A percentile compares a stretch with the other conserved stretches of the same genome.
phyloP scores from a whole-genome alignment of 1,140 invertebrate genomes.

The Coenobita brevimanus region DNA sequence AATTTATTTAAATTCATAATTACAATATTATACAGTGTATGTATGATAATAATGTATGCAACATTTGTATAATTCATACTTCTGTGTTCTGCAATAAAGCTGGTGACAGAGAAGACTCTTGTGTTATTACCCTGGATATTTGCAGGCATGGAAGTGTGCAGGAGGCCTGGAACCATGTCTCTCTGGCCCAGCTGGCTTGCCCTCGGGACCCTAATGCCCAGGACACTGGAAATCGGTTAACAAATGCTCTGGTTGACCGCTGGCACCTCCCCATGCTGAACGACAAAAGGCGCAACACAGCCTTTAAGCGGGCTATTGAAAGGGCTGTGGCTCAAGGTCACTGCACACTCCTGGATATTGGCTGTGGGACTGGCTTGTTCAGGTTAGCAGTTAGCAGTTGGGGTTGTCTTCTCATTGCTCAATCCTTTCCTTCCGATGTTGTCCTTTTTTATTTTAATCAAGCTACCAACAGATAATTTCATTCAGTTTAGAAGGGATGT shows the following conservation, averaged over 20 bases:
- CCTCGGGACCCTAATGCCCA: conserved; percentile 47
- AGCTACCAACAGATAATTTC: too few relatives aligned
- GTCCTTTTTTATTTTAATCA: too few relatives aligned
- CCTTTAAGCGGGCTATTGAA: conserved; percentile 79
- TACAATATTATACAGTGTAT: background rate
- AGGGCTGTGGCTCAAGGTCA: conserved; percentile 76
- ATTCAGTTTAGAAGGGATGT: too few relatives aligned
- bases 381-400: conserved; percentile 73
- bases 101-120: background rate
- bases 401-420: too few relatives aligned
- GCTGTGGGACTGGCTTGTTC: conserved; percentile 82
- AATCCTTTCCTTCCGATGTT: too few relatives aligned
- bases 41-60: background rate
- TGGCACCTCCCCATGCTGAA: conserved; percentile 91
- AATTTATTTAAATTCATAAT: background rate
- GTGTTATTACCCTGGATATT: conserved; percentile 50
- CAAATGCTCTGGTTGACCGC: conserved; percentile 76
- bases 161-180: conserved; percentile 50
- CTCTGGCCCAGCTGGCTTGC: conserved; percentile 27
- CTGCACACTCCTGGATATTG: conserved; percentile 81
- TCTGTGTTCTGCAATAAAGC: conserved; percentile 25
- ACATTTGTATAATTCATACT: background rate
- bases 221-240: conserved; percentile 35
- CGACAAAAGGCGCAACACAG: conserved; percentile 80
- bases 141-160: conserved; percentile 55